These are phyloP conservation scores for Amblyjoppa proteus DNA, from an alignment of 2,888 invertebrate genomes.

Conservation along the genomic window DNA sequence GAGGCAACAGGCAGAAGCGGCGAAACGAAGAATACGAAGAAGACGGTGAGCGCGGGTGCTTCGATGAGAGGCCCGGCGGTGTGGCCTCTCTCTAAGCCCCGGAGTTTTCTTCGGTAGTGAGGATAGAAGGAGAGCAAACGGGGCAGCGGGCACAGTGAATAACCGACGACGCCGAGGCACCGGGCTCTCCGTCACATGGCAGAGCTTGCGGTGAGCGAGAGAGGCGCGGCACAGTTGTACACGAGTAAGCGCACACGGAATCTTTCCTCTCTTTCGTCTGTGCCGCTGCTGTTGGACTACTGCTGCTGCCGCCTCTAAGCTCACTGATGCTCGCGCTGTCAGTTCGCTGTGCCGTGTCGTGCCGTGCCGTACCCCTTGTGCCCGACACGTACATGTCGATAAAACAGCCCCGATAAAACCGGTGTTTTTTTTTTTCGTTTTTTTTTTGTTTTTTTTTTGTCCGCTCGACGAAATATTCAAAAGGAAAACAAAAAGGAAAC, in stretches of 20 bases:
- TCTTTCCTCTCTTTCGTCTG: conserved; percentile 67
- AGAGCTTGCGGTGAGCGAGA: conserved; percentile 58
- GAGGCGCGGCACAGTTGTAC: conserved; percentile 31
- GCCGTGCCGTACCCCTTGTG: conserved; percentile 69
- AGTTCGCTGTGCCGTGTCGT: conserved; percentile 80
- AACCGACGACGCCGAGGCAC: conserved; percentile 48
- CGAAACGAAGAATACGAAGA: conserved; percentile 73
- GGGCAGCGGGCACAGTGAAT: conserved; percentile 27
- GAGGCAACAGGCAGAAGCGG: conserved; percentile 33
- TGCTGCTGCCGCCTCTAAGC: conserved; percentile 71
- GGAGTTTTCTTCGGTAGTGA: conserved; percentile 54
- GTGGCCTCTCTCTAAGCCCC: conserved; percentile 14
- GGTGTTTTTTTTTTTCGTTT: background rate
- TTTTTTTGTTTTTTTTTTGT: no score
- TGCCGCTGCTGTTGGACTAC: conserved; percentile 57
- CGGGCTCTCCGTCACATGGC: conserved; percentile 63
- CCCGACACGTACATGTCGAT: background rate
- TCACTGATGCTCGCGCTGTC: conserved; percentile 79
- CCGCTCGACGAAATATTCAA: conserved; percentile 9
- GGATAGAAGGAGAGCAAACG: conserved; percentile 55
- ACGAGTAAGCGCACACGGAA: conserved; percentile 57
- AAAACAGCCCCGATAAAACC: background rate
- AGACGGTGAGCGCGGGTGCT: conserved; percentile 68
- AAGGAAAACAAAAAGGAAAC: conserved; percentile 18
- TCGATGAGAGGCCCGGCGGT: conserved; percentile 45